phyloP scores from a whole-genome alignment of 2,888 invertebrate species.

The Ornithoptera alexandrae region DNA sequence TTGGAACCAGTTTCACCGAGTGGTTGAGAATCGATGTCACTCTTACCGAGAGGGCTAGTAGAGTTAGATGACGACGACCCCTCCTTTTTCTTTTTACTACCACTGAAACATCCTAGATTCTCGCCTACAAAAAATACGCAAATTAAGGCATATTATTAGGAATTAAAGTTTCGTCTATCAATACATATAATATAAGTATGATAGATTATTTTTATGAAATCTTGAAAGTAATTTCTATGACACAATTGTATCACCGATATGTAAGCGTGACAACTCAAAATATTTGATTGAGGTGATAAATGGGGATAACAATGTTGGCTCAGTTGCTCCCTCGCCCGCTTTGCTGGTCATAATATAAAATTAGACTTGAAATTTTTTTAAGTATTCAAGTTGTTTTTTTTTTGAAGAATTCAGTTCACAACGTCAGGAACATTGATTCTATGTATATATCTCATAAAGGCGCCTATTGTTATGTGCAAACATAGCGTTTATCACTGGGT shows the following conservation, averaged over 20 bases:
- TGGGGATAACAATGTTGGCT: not conserved
- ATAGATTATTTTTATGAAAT: no score
- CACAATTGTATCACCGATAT: no score
- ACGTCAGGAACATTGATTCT: no score
- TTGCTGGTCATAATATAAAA: no score
- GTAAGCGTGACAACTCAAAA: not conserved
- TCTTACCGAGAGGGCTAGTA: constrained; percentile 76
- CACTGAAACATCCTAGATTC: constrained; percentile 97
- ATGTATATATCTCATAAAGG: no score
- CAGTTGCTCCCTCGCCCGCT: no score
- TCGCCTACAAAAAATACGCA: constrained; percentile 80
- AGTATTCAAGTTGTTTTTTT: no score
- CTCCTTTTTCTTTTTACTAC: constrained; percentile 96
- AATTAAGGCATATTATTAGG: not conserved
- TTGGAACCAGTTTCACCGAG: constrained; percentile 52
- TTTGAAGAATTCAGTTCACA: no score
- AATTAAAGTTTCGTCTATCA: not conserved
- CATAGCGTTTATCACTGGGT: no score
- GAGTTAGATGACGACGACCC: constrained; percentile 79
- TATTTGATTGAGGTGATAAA: not conserved
- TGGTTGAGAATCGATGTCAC: constrained; percentile 64
- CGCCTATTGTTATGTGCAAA: no score
- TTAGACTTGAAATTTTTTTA: no score
- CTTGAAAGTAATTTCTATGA: no score
- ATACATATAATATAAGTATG: not conserved